Evolutionary conservation across 2,888 invertebrate genomes (phyloP), one percentile per base, ranked within the genome.

Genomic region (Lithophane ornitopus): DNA sequence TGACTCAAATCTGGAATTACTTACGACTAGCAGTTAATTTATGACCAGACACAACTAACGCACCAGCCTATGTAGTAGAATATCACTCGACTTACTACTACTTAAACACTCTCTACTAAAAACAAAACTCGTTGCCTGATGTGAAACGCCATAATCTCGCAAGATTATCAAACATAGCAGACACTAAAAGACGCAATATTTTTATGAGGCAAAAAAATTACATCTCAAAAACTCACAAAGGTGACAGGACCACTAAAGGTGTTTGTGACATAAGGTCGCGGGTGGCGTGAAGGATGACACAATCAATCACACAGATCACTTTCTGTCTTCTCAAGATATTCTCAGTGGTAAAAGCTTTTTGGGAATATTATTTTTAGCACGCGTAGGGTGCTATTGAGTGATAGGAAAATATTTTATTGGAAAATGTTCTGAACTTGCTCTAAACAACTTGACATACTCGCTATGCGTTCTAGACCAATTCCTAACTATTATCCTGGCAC

Each of bases 221-320:
- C 34, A 26, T 9, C 26, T 14, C 8, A 12, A 73, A 65, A 16
- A 8, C 49, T 69, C 19, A 66, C 44, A 74, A 74, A 73, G 59
- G 63, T 78, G 74, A 61, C 68, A 71, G 14, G 22, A 68, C 14
- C 26, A 28, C 19, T 44, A 70, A 77, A 70, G 68, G 70, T 69
- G 66, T 75, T 70, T n/a, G 59, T 65, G 67, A 34, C 82, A n/a
- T 41, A 26, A n/a, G 41, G 41, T 28, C 14, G 56, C 0, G 16
- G 44, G 54, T 1, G 59, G 4, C 72, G 62, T 70, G 78, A 52
- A 39, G 39, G 41, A 66, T 39, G 46, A 52, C 54, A 54, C 74
- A 59, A 80, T 86, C 79, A 74, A 80, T 87, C 87, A 76, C 59
- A n/a, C 65, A 52, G 77, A 61, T 78, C 70, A 62, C 70, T 49